Evolutionary conservation across 2,113 vertebrate genomes (phyloP).

Genomic region (Neogale vison): DNA sequence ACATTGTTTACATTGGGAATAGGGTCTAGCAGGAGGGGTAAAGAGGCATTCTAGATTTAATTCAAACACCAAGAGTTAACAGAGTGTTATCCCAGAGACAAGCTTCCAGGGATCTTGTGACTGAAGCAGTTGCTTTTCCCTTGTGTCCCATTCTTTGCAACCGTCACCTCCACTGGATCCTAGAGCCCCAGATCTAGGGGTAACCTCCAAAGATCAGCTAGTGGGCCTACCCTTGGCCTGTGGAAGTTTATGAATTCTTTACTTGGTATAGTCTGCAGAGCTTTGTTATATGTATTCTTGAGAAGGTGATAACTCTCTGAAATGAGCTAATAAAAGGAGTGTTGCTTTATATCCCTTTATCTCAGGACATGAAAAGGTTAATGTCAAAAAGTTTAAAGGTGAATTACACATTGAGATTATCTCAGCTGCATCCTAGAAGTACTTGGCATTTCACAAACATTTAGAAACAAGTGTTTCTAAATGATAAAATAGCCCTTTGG

Average conservation of each 20-base stretch:
- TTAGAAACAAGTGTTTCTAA: not conserved
- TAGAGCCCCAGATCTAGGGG: not conserved
- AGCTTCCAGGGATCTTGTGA: not conserved
- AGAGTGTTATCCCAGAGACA: not conserved
- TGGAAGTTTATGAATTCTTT: not conserved
- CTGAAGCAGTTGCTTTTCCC: not conserved
- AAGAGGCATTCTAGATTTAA: slow-evolving; percentile 33
- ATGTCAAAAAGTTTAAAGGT: slow-evolving; percentile 27
- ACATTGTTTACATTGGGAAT: slow-evolving; percentile 10
- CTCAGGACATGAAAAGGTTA: slow-evolving; percentile 38
- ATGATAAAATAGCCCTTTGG: slow-evolving; percentile 12
- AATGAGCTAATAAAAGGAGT: not conserved
- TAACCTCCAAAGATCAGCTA: not conserved
- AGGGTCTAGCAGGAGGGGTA: not conserved
- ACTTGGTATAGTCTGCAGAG: not conserved
- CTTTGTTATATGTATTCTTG: not conserved
- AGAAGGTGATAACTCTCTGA: not conserved
- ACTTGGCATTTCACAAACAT: slow-evolving; percentile 18
- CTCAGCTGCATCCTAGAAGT: not conserved
- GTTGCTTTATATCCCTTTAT: not conserved
- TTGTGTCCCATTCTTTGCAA: not conserved
- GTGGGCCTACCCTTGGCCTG: not conserved
- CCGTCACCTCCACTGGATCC: not conserved
- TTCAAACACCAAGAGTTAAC: not conserved
- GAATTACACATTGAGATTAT: slow-evolving; percentile 17